Base-by-base conservation (phyloP, 2,113 vertebrate species). In the Rhynchopsitta pachyrhyncha region DNA sequence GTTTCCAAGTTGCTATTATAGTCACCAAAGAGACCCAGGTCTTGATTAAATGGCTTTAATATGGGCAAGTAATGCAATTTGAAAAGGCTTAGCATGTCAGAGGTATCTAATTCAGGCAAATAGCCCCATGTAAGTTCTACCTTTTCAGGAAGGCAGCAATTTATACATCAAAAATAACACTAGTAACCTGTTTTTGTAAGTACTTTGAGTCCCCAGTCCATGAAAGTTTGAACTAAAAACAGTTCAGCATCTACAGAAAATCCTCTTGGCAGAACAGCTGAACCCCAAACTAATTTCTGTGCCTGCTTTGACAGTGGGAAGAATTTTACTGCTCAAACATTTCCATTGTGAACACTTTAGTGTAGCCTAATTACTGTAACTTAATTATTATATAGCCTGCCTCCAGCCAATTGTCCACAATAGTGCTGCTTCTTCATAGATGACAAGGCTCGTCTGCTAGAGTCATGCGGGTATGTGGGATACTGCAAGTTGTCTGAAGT, bases 71-170 rank as follows among this genome's bases (percentile, higher is more conserved):
- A 68, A n/a, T 20, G 12, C 28, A 73, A 46, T 13, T 39, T 68
- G 52, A 79, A 68, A 73, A 50, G 3, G 3, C 8, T 20, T 49
- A 31, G 2, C 31, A 39, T 12, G 10, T 33, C 47, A 39, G 27
- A 86, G 9, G 4, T 35, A 47, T 44, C 13, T 70, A 6, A 12
- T 29, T 46, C 35, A 9, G 23, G 10, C 33, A 79, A 46, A 49
- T 10, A 50, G 5, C 7, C 13, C 52, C 23, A 10, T 4, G 1
- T 17, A 29, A 47, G 2, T 29, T 27, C 5, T 24, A 17, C 2
- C 4, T 75, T 68, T 75, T 46, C 35, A 47, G 28, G 6, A 69
- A 10, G 7, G 6, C 10, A 64, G 11, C 20, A 75, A 41, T 17
- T 17, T 15, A 18, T 46, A 35, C 7, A 28, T 46, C 33, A 88